Conservation (phyloP, 2,797 vertebrate species). For the Bradypus variegatus region DNA sequence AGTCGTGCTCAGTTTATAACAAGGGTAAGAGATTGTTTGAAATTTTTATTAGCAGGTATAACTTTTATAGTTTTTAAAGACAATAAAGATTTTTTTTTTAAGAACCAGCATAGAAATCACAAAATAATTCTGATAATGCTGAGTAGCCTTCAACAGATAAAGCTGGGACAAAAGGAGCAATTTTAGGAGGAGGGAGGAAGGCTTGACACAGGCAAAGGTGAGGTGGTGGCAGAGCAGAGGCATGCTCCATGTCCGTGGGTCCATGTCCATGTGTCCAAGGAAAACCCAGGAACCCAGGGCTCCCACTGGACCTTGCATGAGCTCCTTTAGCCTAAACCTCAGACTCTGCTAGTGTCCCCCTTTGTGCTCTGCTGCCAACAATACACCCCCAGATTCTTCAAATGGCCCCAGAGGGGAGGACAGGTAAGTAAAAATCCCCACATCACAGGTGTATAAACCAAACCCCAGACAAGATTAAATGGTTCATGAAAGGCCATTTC, state of each 20-base stretch:
- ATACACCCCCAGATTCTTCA: neutral
- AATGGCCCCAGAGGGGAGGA: neutral
- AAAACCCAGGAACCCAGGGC: neutral
- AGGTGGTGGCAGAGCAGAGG: neutral
- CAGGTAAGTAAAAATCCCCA: neutral
- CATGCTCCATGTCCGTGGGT: too few relatives aligned
- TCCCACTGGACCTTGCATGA: neutral
- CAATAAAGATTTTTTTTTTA: neutral
- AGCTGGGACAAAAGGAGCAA: neutral
- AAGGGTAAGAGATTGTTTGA: neutral
- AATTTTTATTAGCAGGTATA: neutral
- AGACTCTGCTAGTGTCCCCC: neutral
- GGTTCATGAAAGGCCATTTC: neutral
- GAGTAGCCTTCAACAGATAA: neutral
- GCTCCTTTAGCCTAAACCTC: neutral
- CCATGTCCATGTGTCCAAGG: neutral
- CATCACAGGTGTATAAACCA: neutral
- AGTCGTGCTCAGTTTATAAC: neutral
- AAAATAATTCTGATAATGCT: neutral
- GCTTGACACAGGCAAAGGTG: neutral
- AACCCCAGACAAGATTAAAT: neutral
- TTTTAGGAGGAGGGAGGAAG: neutral
- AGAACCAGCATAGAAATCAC: neutral
- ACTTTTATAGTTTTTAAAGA: neutral
- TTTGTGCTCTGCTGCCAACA: neutral